phyloP scores from a whole-genome alignment of 2,888 invertebrate genomes.

The Platynereis dumerilii region DNA sequence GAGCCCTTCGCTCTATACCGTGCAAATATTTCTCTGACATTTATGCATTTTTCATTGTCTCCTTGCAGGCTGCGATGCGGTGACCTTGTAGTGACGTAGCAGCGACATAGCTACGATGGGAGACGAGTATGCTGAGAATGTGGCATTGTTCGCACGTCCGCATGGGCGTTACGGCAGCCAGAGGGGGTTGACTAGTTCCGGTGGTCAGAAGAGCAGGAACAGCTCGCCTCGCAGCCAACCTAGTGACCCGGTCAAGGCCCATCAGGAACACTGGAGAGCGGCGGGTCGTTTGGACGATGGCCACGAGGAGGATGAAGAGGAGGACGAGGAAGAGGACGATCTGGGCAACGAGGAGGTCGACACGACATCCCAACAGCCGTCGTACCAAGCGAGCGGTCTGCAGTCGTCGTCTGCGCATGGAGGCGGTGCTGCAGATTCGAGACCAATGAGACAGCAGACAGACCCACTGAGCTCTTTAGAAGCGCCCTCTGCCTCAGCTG shows the following conservation, averaged over 20 bases:
- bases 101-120: slow-evolving; percentile 10
- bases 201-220: slow-evolving; percentile 2
- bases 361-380: too few species aligned
- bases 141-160: slow-evolving; percentile 19
- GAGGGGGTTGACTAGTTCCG: neutral
- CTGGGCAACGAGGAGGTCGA: too few species aligned
- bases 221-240: neutral
- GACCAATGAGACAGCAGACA: neutral
- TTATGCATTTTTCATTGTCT: neutral
- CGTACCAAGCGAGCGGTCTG: neutral
- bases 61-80: neutral
- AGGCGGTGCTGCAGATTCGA: neutral
- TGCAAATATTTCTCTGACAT: too few species aligned
- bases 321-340: too few species aligned
- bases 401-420: neutral
- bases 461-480: neutral
- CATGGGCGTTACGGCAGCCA: slow-evolving; percentile 15
- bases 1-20: too few species aligned
- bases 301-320: too few species aligned
- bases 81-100: neutral
- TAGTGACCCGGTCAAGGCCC: slow-evolving; percentile 6
- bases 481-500: neutral
- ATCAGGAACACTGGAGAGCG: neutral
- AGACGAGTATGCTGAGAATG: slow-evolving; percentile 17
- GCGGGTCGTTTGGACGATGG: neutral